Percentiles rank a stretch among this genome's conserved stretches.
Evolutionary conservation across 2,797 vertebrate genomes (phyloP).

Genomic region (Pangasius sanitwongsei): DNA sequence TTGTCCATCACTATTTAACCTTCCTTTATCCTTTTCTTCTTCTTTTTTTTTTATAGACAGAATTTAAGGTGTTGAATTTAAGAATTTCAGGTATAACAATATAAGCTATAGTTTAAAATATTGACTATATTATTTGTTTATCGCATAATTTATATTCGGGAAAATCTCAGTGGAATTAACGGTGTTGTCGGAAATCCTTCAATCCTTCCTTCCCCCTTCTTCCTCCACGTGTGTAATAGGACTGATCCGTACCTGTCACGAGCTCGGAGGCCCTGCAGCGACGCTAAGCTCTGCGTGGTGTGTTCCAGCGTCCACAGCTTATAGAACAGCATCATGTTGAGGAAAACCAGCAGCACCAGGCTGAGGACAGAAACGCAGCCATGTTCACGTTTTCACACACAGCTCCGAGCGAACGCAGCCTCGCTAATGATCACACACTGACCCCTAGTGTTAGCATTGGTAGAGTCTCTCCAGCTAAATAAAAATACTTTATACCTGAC

Average conservation of each 20-base stretch:
- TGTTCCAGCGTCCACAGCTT: constrained; percentile 99
- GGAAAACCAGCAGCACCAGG: constrained; percentile 93
- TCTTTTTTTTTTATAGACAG: no score
- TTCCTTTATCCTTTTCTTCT: background rate
- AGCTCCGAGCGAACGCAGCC: background rate
- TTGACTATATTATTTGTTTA: background rate
- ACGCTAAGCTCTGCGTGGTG: constrained; percentile 91
- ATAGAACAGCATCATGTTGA: constrained; percentile 99
- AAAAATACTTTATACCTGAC: constrained; percentile 79
- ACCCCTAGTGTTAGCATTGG: constrained; percentile 28
- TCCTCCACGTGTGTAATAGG: background rate
- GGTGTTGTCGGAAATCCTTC: background rate
- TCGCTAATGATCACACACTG: background rate
- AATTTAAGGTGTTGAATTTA: no score
- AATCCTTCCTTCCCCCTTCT: no score
- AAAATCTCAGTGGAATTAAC: background rate
- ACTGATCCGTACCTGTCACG: constrained; percentile 86
- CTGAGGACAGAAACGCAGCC: constrained; percentile 65
- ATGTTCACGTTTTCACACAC: no score
- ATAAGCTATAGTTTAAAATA: background rate
- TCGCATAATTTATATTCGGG: background rate
- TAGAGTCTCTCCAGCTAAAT: constrained; percentile 4
- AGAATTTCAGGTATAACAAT: background rate
- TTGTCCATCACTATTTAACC: no score
- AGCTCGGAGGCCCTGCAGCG: constrained; percentile 91